Base-by-base conservation (phyloP, 2,797 vertebrate genomes). In the Sebastes reedi region DNA sequence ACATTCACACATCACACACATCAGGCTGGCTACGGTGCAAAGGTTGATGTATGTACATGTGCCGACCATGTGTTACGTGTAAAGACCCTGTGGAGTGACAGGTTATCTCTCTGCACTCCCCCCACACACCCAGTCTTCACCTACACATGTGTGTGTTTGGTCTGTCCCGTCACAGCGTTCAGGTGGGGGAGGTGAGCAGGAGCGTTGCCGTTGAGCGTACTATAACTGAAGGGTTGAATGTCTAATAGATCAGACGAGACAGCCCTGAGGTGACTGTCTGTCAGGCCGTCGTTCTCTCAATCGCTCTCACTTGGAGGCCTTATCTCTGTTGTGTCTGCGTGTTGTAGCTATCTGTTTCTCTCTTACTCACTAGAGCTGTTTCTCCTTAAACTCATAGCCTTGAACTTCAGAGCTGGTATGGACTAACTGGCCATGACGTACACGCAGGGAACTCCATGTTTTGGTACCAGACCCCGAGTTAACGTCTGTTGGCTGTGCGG, bases 271-370 rank as follows among this genome's bases (percentile, higher is more conserved):
- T 91, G 89, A 88, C 82, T 77, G 84, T 87, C 79, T 89, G 85
- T 89, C 90, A 91, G 80, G 18, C 66, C n/a, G 74, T 67, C 77
- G 14, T 75, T 84, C 83, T 78, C 69, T 83, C 70, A 70, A 32
- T 87, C 13, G 59, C 56, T 84, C 32, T 80, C 59, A 34, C 70
- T 24, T 58, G n/a, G 36, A 66, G 60, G 54, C 74, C 52, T 82
- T 88, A 84, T 91, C 88, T 89, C 55, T 92, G 93, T 92, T 92
- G 80, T 81, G 91, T 92, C 90, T 91, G 30, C 32, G 25, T 36
- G 60, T 79, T 71, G 71, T 46, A 32, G 70, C 68, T 86, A 73
- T 86, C 82, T 77, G 60, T 64, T 83, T 72, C 72, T 80, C 27
- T 72, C 27, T 73, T 73, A 32, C 74, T 81, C 72, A 29, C 3